Evolutionary conservation across 2,113 vertebrate genomes (phyloP).

Genomic region (Halcyon senegalensis): DNA sequence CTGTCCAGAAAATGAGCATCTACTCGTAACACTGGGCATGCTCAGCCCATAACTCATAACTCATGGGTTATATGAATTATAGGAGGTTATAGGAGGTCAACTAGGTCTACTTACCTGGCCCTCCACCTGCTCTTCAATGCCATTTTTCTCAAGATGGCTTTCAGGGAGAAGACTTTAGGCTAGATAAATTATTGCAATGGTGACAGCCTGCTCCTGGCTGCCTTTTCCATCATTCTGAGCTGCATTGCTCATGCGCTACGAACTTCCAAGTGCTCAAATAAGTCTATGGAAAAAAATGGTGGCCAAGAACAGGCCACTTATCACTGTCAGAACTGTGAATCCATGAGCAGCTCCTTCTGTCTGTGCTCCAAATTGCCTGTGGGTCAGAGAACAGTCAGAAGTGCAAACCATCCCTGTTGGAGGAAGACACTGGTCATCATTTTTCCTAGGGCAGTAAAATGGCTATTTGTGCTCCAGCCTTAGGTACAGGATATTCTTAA

Average conservation of each 20-base stretch:
- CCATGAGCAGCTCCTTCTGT: not conserved
- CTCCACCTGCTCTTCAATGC: not conserved
- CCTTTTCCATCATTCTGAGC: not conserved
- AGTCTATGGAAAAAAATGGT: not conserved
- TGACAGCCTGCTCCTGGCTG: not conserved
- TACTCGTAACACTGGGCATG: not conserved
- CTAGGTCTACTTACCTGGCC: not conserved
- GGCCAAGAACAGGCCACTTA: not conserved
- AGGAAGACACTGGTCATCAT: not conserved
- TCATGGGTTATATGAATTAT: not conserved
- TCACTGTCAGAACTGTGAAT: not conserved
- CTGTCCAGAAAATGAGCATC: not conserved
- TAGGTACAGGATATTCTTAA: not conserved
- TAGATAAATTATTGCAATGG: not conserved
- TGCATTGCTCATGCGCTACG: not conserved
- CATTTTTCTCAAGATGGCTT: not conserved
- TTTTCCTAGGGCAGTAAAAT: not conserved
- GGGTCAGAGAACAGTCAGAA: not conserved
- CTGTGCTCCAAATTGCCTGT: not conserved
- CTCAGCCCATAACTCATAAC: not conserved
- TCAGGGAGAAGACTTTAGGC: not conserved
- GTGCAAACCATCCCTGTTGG: not conserved
- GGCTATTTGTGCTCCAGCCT: not conserved
- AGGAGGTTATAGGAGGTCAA: not conserved
- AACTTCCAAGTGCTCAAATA: not conserved